Conservation (phyloP, 2,888 invertebrate genomes). For the Hirtodrosophila cameraria region DNA sequence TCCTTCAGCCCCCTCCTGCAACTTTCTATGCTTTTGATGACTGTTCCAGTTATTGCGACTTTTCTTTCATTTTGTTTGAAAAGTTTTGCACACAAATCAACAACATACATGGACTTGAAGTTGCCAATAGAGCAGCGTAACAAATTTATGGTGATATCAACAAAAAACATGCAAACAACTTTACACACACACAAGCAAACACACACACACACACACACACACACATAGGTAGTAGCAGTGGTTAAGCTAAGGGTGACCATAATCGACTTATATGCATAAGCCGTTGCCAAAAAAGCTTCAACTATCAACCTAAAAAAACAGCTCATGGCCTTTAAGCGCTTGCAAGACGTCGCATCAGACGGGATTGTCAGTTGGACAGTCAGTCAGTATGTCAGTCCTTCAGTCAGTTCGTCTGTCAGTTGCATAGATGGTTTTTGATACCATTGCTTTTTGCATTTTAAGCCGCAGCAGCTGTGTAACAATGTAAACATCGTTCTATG, state of each 20-base stretch:
- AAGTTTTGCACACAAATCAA: slow-evolving; percentile 59
- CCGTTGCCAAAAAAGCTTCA: slow-evolving; percentile 50
- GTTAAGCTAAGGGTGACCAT: slow-evolving; percentile 67
- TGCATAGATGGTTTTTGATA: slow-evolving; percentile 16
- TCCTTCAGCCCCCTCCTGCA: background rate
- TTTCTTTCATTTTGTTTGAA: slow-evolving; percentile 65
- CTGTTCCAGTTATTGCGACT: slow-evolving; percentile 69
- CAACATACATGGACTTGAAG: slow-evolving; percentile 33
- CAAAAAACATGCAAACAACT: slow-evolving; percentile 40
- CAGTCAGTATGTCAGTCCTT: slow-evolving; percentile 23
- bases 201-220: slow-evolving; percentile 4
- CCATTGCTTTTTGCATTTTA: slow-evolving; percentile 11
- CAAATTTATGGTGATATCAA: slow-evolving; percentile 73
- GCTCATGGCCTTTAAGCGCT: slow-evolving; percentile 30
- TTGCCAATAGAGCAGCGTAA: slow-evolving; percentile 53
- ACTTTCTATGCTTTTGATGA: slow-evolving; percentile 33
- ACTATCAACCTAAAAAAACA: slow-evolving; percentile 70
- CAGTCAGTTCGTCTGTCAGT: slow-evolving; percentile 31
- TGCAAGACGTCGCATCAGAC: slow-evolving; percentile 41
- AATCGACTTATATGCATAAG: slow-evolving; percentile 77
- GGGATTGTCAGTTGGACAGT: slow-evolving; percentile 25
- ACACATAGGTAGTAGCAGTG: slow-evolving; percentile 7
- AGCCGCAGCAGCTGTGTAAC: slow-evolving; percentile 29
- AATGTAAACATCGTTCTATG: slow-evolving; percentile 36
- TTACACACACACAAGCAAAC: slow-evolving; percentile 4